Percentiles rank a stretch among this genome's conserved stretches.
These are phyloP conservation scores for Struthio camelus DNA, from an alignment of 2,113 vertebrate genomes.

Conservation along the genomic window DNA sequence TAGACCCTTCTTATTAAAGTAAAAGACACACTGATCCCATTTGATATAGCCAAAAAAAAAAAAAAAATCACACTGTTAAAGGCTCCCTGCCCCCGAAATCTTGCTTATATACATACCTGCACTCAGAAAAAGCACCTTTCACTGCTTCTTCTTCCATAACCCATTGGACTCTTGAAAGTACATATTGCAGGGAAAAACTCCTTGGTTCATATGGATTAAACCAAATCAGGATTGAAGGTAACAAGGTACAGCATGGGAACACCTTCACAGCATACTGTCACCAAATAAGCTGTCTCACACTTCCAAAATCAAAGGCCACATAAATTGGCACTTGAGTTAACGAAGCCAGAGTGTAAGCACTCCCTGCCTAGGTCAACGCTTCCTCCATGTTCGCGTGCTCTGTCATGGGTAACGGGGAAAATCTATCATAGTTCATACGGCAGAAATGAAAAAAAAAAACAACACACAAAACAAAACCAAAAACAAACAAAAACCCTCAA, in stretches of 20 bases:
- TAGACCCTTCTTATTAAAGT: neutral
- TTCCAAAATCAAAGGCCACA: neutral
- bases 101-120: neutral
- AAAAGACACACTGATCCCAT: neutral
- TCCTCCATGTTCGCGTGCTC: neutral
- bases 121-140: neutral
- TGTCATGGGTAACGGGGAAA: neutral
- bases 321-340: neutral
- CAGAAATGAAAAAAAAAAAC: neutral
- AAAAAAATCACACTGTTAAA: neutral
- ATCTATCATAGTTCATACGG: neutral
- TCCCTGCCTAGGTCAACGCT: neutral
- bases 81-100: no score
- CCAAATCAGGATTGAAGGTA: neutral
- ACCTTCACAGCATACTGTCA: neutral
- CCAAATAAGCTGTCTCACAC: neutral
- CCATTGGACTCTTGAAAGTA: neutral
- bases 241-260: neutral
- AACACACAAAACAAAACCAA: no score
- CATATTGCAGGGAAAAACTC: neutral
- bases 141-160: neutral
- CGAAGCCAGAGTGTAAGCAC: neutral
- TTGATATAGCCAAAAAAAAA: neutral
- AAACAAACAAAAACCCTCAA: neutral
- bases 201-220: neutral